Base-by-base conservation (phyloP, 2,797 vertebrate genomes). In the Merluccius polli region DNA sequence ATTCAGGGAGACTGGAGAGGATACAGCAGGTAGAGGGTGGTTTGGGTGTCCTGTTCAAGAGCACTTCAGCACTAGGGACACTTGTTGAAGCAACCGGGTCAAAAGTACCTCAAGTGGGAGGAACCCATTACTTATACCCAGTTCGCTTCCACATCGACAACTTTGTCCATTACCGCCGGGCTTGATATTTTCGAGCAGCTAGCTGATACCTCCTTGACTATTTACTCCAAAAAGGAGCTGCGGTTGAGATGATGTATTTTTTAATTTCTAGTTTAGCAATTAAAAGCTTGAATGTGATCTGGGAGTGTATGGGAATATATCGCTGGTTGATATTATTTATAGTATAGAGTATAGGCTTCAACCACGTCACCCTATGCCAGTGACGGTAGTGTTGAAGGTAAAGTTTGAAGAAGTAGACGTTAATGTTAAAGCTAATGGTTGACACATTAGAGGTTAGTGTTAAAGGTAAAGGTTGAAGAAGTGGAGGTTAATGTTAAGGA, bases 361-460 rank as follows among this genome's bases (percentile, higher is more conserved):
- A 38, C 33, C 33, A 35, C 33, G 33, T 35, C 33, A 3, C 8
- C 33, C 33, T 35, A n/a, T n/a, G n/a, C 5, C 36, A 12, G 5
- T 48, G 6, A 12, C 6, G 41, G 41, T 48, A 1, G 10, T 38
- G 36, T 38, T 6, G 11, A 38, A 7, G 36, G 36, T 38, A 8
- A 12, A 12, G 67, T 2, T 31, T 7, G 32, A 65, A 29, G 65
- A 1, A 65, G 63, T 52, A 30, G 73, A 69, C 77, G 83, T 52
- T 77, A 70, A 73, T 65, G 69, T 78, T 75, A 86, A 12, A 41
- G 38, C 3, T 41, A 7, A 41, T 1, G 38, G 38, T 41, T 3
- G 38, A 41, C 3, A 90, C 89, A 86, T 84, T 44, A 91, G 90
- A 92, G 33, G 33, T 35, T 48, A 11, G 11, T 59, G n/a, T 59